A percentile compares a stretch with the other conserved stretches of the same genome.
Conservation (phyloP, 2,113 vertebrate species). For the Periophthalmodon schlosseri region DNA sequence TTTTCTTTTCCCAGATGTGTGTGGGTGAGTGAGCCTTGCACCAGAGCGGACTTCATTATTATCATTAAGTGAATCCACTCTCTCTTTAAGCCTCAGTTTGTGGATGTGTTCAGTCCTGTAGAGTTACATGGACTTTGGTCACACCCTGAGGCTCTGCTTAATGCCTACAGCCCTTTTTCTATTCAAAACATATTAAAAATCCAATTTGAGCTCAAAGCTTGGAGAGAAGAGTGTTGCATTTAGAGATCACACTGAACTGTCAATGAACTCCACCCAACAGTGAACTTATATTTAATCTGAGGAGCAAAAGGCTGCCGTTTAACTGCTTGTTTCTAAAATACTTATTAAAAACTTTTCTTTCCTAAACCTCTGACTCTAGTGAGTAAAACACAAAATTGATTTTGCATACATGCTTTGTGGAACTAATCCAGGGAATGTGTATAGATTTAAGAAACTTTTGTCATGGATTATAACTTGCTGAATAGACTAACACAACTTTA, state of each 20-base stretch:
- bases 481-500: too few species aligned
- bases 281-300: background rate
- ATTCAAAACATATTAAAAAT: background rate
- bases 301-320: too few species aligned
- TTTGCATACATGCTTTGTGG: too few species aligned
- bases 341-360: too few species aligned
- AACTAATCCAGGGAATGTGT: too few species aligned
- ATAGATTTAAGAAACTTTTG: too few species aligned
- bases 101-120: constrained; percentile 20
- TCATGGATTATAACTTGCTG: too few species aligned
- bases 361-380: too few species aligned
- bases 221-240: background rate
- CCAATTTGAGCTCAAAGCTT: constrained; percentile 7
- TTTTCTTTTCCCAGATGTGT: background rate
- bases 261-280: background rate
- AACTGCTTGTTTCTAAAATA: too few species aligned
- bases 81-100: background rate
- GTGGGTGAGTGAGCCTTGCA: background rate
- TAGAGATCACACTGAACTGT: background rate
- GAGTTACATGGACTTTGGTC: constrained; percentile 5
- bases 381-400: too few species aligned
- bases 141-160: constrained; percentile 12
- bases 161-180: constrained; percentile 17
- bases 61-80: constrained; percentile 1
- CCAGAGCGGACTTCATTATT: background rate